Evolutionary conservation across 2,888 invertebrate species (phyloP), one percentile per base, ranked within the genome.

Genomic region (Andrena bicolor): DNA sequence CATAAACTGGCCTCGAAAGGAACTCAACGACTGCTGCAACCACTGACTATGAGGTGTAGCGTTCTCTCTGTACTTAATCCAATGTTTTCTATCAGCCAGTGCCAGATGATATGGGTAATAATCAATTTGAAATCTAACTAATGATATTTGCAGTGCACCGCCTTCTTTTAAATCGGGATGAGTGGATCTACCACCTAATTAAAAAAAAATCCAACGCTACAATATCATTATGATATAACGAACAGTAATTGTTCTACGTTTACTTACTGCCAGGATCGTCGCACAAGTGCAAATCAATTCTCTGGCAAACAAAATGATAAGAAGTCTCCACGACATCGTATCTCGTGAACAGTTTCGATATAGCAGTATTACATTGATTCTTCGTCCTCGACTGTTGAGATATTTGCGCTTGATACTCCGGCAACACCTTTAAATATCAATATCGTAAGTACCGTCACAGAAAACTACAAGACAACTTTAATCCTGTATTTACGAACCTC

Each of bases 251-350:
- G 56, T 61, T 71, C 75, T 32, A 56, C 58, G 35, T 76, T 58
- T 76, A 80, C 79, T 95, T 94, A 97, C 97, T 95, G 88, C 98
- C 98, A 81, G 97, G 97, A 94, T 99, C 99, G 93, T 99, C 99
- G 92, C 99, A 99, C 49, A 99, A 95, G 94, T 99, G 99, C 80
- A 99, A 95, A 94, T 99, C 99, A 90, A 99, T 98, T 91, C 98
- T 96, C 84, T 98, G 98, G 76, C 98, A 98, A 69, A 97, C 96
- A 92, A 99, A 96, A 94, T 99, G 99, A 95, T 99, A 99, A 0
- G 99, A 99, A 0, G 99, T 99, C 94, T 99, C 99, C 0, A 97
- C 95, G n/a, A 99, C 98, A 95, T 99, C 99, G 93, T 97, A 98
- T 65, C 96, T 96, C 41, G 96, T 96, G 94, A 98, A 99, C 94